Conservation (phyloP, 2,888 invertebrate species). For the Brachyptera risi region DNA sequence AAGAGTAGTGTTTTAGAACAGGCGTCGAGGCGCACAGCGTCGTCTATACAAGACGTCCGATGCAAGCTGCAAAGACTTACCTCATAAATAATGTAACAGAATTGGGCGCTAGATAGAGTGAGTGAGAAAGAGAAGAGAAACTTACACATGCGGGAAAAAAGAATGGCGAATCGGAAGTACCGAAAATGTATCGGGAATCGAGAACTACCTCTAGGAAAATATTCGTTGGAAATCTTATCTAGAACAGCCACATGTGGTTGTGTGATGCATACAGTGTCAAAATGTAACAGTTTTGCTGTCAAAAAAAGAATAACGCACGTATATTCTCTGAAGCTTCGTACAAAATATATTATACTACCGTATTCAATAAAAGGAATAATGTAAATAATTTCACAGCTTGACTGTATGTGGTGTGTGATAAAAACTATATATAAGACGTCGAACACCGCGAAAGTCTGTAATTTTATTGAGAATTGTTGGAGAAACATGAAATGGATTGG, state of each 20-base stretch:
- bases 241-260: background rate
- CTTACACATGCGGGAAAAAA: background rate
- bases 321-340: background rate
- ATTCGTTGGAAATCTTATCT: background rate
- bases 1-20: background rate
- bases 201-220: background rate
- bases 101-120: no score
- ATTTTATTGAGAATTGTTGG: background rate
- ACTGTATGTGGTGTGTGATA: no score
- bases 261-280: constrained; percentile 7
- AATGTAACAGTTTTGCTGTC: constrained; percentile 3
- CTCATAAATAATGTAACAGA: constrained; percentile 17
- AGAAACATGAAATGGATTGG: constrained; percentile 4
- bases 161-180: constrained; percentile 6
- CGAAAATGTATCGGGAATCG: background rate
- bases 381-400: no score
- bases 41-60: background rate
- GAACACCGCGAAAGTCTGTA: no score
- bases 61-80: background rate
- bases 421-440: no score
- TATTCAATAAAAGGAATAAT: constrained; percentile 1
- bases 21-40: background rate
- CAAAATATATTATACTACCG: background rate
- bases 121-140: constrained; percentile 3
- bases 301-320: background rate